Percentiles rank a stretch among this genome's conserved stretches.
phyloP scores from a whole-genome alignment of 2,888 invertebrate genomes.

The Temnothorax ravouxi region DNA sequence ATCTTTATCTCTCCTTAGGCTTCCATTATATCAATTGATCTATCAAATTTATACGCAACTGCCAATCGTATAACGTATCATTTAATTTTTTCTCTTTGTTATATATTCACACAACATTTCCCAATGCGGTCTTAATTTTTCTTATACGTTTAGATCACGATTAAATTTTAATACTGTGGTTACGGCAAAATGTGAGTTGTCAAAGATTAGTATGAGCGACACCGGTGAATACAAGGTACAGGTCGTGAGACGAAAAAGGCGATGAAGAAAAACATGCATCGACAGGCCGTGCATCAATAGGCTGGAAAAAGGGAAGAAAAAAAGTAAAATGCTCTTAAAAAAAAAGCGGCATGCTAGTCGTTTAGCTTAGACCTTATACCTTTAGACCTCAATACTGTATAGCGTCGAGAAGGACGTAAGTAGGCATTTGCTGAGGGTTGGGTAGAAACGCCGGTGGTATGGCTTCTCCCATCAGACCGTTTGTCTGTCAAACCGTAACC shows the following conservation, averaged over 20 bases:
- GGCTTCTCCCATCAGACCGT: slow-evolving; percentile 86
- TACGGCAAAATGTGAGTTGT: not conserved
- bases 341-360: slow-evolving; percentile 80
- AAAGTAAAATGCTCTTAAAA: slow-evolving; percentile 65
- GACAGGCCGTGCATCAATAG: slow-evolving; percentile 68
- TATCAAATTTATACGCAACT: slow-evolving; percentile 1
- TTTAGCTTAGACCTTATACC: slow-evolving; percentile 84
- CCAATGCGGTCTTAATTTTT: not conserved
- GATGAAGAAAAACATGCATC: slow-evolving; percentile 70
- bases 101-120: not conserved
- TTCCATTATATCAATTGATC: not conserved
- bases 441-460: slow-evolving; percentile 87
- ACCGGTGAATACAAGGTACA: slow-evolving; percentile 54
- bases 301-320: slow-evolving; percentile 43
- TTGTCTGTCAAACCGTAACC: slow-evolving; percentile 86
- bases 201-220: not conserved
- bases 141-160: not conserved
- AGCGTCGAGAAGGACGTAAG: slow-evolving; percentile 89
- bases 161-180: not conserved
- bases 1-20: slow-evolving; percentile 15
- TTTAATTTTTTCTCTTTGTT: not conserved
- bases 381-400: slow-evolving; percentile 89
- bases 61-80: not conserved
- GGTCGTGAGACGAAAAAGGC: slow-evolving; percentile 57
- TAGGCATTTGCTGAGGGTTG: slow-evolving; percentile 88